Conservation (phyloP, 2,797 vertebrate genomes). For the Premnoplex brunnescens region DNA sequence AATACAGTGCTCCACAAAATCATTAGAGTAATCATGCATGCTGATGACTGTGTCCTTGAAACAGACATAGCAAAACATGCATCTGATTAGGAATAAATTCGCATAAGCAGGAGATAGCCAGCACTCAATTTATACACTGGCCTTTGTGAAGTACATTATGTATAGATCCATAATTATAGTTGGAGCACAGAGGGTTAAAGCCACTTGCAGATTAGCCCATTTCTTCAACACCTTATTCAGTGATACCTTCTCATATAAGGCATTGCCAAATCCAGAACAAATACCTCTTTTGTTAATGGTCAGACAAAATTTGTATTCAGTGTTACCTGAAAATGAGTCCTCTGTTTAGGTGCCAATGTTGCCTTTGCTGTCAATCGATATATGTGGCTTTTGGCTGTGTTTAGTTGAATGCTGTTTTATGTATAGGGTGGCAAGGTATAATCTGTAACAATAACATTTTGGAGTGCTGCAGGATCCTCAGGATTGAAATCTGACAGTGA, state of each 20-base stretch:
- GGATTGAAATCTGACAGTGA: neutral
- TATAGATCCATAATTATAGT: neutral
- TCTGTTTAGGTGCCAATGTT: neutral
- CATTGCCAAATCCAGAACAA: neutral
- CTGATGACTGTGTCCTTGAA: conserved; percentile 1
- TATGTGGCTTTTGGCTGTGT: neutral
- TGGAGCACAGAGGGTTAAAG: neutral
- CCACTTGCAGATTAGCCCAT: neutral
- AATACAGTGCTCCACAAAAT: neutral
- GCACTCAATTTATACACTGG: neutral
- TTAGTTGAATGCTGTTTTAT: neutral
- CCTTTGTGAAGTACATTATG: neutral
- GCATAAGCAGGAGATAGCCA: neutral
- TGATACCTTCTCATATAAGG: neutral
- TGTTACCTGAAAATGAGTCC: neutral
- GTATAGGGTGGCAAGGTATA: neutral
- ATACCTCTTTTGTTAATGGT: neutral
- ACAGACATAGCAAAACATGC: neutral
- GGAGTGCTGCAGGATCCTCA: neutral
- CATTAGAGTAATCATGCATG: neutral
- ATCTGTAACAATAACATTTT: neutral
- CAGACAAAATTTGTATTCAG: neutral
- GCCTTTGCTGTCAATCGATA: neutral
- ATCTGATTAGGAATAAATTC: neutral
- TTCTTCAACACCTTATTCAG: neutral